A percentile compares a stretch with the other conserved stretches of the same genome.
phyloP scores from a whole-genome alignment of 2,797 vertebrate species.

The Pelochelys cantorii region DNA sequence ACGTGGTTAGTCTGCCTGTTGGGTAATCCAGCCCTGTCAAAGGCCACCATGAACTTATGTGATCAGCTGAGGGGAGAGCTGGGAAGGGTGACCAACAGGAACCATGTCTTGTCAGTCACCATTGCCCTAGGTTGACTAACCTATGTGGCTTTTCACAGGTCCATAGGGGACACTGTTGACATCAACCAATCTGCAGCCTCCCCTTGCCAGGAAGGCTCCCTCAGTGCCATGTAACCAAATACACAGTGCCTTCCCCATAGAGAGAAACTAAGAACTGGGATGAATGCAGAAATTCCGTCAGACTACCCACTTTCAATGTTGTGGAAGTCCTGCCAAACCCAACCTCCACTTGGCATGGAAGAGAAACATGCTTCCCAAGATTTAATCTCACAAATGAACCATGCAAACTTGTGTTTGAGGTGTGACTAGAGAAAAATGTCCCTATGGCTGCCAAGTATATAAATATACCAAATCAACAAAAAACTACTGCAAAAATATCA shows the following conservation, averaged over 20 bases:
- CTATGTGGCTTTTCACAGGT: not conserved
- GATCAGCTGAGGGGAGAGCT: not conserved
- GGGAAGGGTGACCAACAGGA: not conserved
- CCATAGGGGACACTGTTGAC: not conserved
- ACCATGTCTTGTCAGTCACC: not conserved
- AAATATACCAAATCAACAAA: not conserved
- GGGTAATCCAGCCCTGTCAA: not conserved
- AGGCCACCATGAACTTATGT: not conserved
- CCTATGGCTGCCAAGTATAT: not conserved
- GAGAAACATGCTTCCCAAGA: not conserved
- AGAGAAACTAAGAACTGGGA: not conserved
- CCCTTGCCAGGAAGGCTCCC: not conserved
- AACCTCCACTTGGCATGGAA: not conserved
- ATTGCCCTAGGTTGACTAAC: not conserved
- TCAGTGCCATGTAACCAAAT: not conserved
- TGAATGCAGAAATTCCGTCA: accelerated
- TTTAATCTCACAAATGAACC: not conserved
- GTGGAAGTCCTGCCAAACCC: not conserved
- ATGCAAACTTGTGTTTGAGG: not conserved
- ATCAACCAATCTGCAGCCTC: not conserved
- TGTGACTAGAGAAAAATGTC: not conserved
- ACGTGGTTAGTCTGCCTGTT: too few species aligned
- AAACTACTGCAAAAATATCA: not conserved
- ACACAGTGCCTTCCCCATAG: accelerated
- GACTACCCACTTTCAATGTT: not conserved